Conservation (phyloP, 92 coral and sea anemone species). For the Micromussa lordhowensis region DNA sequence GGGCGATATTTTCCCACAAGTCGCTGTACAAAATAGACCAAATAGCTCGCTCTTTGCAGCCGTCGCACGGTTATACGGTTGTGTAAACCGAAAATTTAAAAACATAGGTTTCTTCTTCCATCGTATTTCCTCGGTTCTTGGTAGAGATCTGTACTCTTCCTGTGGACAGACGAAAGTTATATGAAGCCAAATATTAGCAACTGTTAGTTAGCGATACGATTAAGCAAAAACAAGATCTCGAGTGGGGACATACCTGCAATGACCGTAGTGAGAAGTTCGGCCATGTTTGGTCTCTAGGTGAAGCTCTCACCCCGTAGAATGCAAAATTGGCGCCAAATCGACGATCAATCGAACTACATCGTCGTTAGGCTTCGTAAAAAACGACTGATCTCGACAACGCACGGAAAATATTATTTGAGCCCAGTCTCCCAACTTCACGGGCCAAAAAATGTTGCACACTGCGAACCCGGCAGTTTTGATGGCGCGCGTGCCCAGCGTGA, state of each 20-base stretch:
- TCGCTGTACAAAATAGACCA: too few relatives aligned
- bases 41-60: too few relatives aligned
- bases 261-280: background rate
- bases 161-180: background rate
- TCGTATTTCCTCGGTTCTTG: background rate
- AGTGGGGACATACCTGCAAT: background rate
- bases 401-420: background rate
- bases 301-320: background rate
- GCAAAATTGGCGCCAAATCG: background rate
- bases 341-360: background rate
- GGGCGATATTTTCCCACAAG: too few relatives aligned
- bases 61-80: background rate
- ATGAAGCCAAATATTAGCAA: background rate
- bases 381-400: background rate
- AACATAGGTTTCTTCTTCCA: slow-evolving; percentile 3
- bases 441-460: background rate
- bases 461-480: slow-evolving; percentile 5
- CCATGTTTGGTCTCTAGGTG: background rate
- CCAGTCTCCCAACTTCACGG: background rate
- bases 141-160: background rate
- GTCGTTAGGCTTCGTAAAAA: background rate
- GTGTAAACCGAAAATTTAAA: background rate
- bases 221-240: background rate
- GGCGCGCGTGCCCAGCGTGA: slow-evolving; percentile 7
- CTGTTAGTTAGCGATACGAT: background rate